Evolutionary conservation across 2,797 vertebrate genomes (phyloP).

Genomic region (Strix occidentalis): DNA sequence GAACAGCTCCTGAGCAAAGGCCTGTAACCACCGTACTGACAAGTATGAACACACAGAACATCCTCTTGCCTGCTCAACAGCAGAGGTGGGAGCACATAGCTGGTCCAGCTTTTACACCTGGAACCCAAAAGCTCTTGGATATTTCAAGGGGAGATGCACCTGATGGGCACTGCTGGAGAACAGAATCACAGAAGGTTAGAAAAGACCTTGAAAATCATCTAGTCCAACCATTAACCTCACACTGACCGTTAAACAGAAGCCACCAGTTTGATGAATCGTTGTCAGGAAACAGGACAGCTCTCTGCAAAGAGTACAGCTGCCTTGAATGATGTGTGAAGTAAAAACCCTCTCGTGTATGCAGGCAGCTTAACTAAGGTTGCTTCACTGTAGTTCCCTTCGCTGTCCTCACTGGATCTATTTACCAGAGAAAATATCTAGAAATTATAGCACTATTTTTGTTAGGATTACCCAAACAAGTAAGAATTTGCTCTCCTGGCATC

Average conservation of each 20-base stretch:
- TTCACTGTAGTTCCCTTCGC: no score
- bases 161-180: background rate
- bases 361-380: background rate
- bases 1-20: background rate
- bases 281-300: background rate
- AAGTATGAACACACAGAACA: background rate
- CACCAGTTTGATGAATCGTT: rapidly evolving
- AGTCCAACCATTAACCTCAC: no score
- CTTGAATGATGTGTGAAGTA: rapidly evolving
- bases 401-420: background rate
- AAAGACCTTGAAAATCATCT: no score
- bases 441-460: background rate
- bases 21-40: background rate
- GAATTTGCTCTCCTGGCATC: background rate
- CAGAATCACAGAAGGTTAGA: background rate
- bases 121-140: background rate
- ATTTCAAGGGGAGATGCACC: background rate
- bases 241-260: background rate
- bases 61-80: background rate
- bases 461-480: background rate
- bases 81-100: rapidly evolving
- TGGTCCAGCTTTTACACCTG: background rate
- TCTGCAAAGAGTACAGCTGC: background rate
- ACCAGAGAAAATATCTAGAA: background rate
- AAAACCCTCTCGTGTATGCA: rapidly evolving